Conservation (phyloP, 2,888 invertebrate species). For the Cephus spinipes region DNA sequence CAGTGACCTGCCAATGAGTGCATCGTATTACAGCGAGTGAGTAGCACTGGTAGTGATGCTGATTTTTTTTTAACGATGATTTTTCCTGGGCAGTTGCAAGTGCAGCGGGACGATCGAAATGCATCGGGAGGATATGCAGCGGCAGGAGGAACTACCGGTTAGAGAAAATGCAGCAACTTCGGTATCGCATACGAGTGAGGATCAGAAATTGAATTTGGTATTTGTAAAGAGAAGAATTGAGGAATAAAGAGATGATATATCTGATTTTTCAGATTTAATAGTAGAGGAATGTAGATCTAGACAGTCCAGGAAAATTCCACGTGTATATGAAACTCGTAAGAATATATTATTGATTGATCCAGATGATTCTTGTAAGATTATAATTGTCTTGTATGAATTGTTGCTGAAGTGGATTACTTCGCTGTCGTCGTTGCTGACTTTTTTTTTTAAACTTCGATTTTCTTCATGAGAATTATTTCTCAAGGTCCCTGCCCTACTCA, state of each 20-base stretch:
- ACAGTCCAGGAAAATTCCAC: slow-evolving; percentile 29
- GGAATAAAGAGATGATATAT: background rate
- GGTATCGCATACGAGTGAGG: background rate
- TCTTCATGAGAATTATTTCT: background rate
- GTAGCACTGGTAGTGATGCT: background rate
- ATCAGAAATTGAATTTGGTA: background rate
- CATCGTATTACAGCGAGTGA: background rate
- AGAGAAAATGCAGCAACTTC: background rate
- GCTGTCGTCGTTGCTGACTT: background rate
- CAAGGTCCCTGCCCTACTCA: slow-evolving; percentile 33
- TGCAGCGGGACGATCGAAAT: background rate
- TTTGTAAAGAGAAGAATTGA: background rate
- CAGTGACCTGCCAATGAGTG: too few species aligned
- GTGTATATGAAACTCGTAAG: slow-evolving; percentile 43
- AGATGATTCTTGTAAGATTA: background rate
- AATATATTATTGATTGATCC: background rate
- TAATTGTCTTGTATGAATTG: background rate
- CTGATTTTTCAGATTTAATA: slow-evolving; percentile 35
- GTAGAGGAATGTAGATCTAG: slow-evolving; percentile 29
- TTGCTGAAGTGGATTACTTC: background rate
- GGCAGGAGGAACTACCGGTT: background rate
- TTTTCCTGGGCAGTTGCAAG: background rate
- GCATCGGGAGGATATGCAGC: background rate
- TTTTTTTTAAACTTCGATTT: background rate
- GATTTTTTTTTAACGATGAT: background rate